Evolutionary conservation across 2,113 vertebrate species (phyloP).

Genomic region (Miniopterus natalensis): DNA sequence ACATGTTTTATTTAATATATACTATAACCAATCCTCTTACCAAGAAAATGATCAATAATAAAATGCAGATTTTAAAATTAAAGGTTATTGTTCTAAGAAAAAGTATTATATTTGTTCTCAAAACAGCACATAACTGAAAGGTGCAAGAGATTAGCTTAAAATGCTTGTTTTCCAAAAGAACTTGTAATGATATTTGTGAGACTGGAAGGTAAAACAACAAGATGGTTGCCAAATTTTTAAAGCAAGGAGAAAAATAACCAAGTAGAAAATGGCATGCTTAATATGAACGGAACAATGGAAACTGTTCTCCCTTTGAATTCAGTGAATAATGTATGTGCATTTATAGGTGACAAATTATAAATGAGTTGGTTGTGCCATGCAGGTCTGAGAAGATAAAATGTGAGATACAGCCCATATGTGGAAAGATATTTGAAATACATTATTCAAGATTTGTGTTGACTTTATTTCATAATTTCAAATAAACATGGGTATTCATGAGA

Average conservation of each 20-base stretch:
- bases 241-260: slow-evolving; percentile 60
- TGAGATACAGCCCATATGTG: not conserved
- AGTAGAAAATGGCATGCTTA: slow-evolving; percentile 62
- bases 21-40: not conserved
- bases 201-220: slow-evolving; percentile 3
- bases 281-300: slow-evolving; percentile 59
- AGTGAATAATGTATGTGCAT: slow-evolving; percentile 56
- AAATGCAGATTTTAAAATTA: not conserved
- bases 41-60: slow-evolving; percentile 37
- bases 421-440: slow-evolving; percentile 52
- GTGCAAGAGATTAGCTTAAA: not conserved
- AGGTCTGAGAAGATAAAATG: not conserved
- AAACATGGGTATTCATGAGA: not conserved
- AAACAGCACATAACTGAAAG: not conserved
- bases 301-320: slow-evolving; percentile 65
- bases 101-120: slow-evolving; percentile 15
- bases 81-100: slow-evolving; percentile 22
- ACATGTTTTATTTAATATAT: not conserved
- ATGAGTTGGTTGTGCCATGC: not conserved
- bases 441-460: not conserved
- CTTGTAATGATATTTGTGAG: not conserved
- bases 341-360: slow-evolving; percentile 66
- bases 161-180: slow-evolving; percentile 28
- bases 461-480: slow-evolving; percentile 48
- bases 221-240: slow-evolving; percentile 27